Percentiles rank a stretch among this genome's conserved stretches.
phyloP scores from a whole-genome alignment of 2,797 vertebrate genomes.

The Jordanella pulchra region DNA sequence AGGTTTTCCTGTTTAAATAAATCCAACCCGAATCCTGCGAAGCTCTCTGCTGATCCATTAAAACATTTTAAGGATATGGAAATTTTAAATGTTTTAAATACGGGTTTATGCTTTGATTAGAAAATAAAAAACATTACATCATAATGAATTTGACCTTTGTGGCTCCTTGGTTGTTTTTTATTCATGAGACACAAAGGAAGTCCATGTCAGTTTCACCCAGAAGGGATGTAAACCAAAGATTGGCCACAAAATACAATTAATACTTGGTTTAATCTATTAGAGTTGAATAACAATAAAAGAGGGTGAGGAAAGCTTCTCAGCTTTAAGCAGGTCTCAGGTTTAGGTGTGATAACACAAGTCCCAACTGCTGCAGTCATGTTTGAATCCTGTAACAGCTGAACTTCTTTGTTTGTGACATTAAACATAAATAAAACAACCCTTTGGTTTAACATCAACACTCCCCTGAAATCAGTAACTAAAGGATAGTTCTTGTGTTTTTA shows the following conservation, averaged over 20 bases:
- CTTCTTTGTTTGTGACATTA: too few species aligned
- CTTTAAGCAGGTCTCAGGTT: too few species aligned
- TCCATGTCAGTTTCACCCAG: background rate
- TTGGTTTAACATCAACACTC: too few species aligned
- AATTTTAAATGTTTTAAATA: background rate
- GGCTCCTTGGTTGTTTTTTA: background rate
- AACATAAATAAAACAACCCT: background rate
- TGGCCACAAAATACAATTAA: background rate
- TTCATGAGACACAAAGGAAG: background rate
- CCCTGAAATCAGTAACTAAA: too few species aligned
- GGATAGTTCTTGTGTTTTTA: too few species aligned
- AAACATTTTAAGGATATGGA: background rate
- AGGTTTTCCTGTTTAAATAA: background rate
- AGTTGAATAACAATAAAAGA: too few species aligned
- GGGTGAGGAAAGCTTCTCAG: too few species aligned
- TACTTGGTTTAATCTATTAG: background rate
- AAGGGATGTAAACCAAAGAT: too few species aligned
- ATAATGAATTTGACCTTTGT: background rate
- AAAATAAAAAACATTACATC: background rate
- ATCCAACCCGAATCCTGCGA: background rate
- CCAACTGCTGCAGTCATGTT: too few species aligned
- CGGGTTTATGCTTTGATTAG: background rate
- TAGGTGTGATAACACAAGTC: too few species aligned
- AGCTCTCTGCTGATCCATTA: background rate
- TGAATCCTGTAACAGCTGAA: too few species aligned